Percentiles rank a stretch among this genome's conserved stretches.
Conservation (phyloP, 2,797 vertebrate species). For the Girardinus metallicus region DNA sequence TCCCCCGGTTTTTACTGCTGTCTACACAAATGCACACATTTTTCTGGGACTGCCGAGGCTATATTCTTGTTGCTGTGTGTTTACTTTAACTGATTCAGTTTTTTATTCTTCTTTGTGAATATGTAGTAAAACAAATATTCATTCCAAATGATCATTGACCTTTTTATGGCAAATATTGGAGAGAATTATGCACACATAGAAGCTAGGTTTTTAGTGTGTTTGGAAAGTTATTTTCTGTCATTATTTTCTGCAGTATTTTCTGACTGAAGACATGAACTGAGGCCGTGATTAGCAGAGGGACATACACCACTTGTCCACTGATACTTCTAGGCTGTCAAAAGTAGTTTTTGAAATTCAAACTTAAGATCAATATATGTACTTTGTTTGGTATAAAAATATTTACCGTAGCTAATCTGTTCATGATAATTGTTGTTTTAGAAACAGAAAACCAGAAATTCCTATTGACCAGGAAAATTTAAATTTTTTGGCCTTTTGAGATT, state of each 20-base stretch:
- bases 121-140: slow-evolving; percentile 51
- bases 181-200: slow-evolving; percentile 58
- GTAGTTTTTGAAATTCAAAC: slow-evolving; percentile 35
- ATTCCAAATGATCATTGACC: slow-evolving; percentile 57
- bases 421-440: not conserved
- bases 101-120: slow-evolving; percentile 64
- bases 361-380: slow-evolving; percentile 46
- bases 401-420: not conserved
- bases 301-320: slow-evolving; percentile 37
- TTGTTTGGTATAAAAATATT: slow-evolving; percentile 43
- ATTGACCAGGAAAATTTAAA: not conserved
- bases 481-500: not conserved
- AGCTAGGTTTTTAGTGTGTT: slow-evolving; percentile 60
- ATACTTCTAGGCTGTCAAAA: slow-evolving; percentile 38
- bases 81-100: slow-evolving; percentile 36
- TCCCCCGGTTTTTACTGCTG: slow-evolving; percentile 18
- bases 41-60: slow-evolving; percentile 5
- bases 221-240: slow-evolving; percentile 57
- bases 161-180: slow-evolving; percentile 53
- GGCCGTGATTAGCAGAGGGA: slow-evolving; percentile 47
- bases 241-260: slow-evolving; percentile 66
- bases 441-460: not conserved
- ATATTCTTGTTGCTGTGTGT: slow-evolving; percentile 34
- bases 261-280: slow-evolving; percentile 65
- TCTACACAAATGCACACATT: slow-evolving; percentile 14